Base-by-base conservation (phyloP, 2,113 vertebrate genomes). In the Sorex araneus region DNA sequence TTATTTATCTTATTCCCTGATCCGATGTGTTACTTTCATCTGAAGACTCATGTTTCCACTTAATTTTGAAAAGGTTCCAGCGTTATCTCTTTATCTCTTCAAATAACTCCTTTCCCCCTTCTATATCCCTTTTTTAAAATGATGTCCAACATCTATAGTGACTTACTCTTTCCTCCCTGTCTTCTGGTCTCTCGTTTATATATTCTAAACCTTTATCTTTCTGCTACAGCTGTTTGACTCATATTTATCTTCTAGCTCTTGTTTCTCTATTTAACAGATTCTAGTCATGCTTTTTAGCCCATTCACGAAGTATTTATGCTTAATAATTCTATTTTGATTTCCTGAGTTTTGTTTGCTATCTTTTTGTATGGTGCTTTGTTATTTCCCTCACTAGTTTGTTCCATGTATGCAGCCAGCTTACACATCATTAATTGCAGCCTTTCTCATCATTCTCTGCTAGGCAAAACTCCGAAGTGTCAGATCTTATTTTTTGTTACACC, bases 11-110 rank as follows among this genome's bases (percentile, higher is more conserved):
- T 71, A n/a, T 69, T 93, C 43, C 45, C 15, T 79, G 79, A 43
- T 50, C 76, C 34, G 18, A 85, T 86, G 66, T 87, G 57, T 28
- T 76, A 66, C 69, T 90, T 90, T 90, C 69, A 60, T 40, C 45
- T 74, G 69, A 88, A 57, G 15, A 76, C 76, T 75, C 13, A 30
- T 40, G 70, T 47, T 57, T 94, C 73, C 67, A 47, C n/a, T 90
- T 73, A 64, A n/a, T 75, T 50, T 27, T 91, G 19, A 50, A 83
- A 77, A 85, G 11, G 2, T 78, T 77, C 75, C 21, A 47, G 18
- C 34, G n/a, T n/a, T 27, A 50, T 85, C n/a, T n/a, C n/a, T n/a
- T n/a, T 75, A 19, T 66, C 16, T 88, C 40, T 78, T 64, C 15
- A 79, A 86, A 64, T 83, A 78, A 28, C 83, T 71, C 45, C 30